Percentiles rank a stretch among this genome's conserved stretches.
Conservation (phyloP, 2,113 vertebrate genomes). For the Triplophysa siluroides region DNA sequence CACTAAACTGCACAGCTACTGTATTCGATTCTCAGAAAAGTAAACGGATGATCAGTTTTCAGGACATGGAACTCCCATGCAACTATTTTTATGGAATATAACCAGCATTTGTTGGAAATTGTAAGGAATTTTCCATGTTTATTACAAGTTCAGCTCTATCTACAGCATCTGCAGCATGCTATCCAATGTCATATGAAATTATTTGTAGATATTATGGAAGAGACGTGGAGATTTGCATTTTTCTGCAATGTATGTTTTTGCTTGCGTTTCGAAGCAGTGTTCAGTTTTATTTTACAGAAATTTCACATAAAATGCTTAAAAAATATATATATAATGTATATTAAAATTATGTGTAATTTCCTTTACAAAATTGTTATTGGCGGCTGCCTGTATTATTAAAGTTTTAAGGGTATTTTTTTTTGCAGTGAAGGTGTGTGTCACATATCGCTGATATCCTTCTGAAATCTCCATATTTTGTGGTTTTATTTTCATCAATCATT, state of each 20-base stretch:
- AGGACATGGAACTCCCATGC: constrained; percentile 8
- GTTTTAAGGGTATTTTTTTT: too few relatives aligned
- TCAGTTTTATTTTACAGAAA: too few relatives aligned
- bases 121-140: background rate
- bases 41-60: constrained; percentile 21
- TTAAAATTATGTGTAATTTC: too few relatives aligned
- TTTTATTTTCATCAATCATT: too few relatives aligned
- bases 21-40: constrained; percentile 25
- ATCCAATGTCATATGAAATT: background rate
- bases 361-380: too few relatives aligned
- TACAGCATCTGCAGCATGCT: background rate
- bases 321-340: too few relatives aligned
- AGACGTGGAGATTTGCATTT: background rate
- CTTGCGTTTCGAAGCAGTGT: too few relatives aligned
- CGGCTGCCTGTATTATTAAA: too few relatives aligned
- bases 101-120: constrained; percentile 6
- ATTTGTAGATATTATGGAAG: background rate
- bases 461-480: too few relatives aligned
- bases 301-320: too few relatives aligned
- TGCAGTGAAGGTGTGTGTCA: too few relatives aligned
- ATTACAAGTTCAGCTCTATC: background rate
- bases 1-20: constrained; percentile 20
- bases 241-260: background rate
- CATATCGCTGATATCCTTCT: too few relatives aligned
- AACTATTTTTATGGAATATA: constrained; percentile 21